Evolutionary conservation across 1,140 invertebrate genomes (phyloP).

Genomic region (Drosophila quadrilineata): DNA sequence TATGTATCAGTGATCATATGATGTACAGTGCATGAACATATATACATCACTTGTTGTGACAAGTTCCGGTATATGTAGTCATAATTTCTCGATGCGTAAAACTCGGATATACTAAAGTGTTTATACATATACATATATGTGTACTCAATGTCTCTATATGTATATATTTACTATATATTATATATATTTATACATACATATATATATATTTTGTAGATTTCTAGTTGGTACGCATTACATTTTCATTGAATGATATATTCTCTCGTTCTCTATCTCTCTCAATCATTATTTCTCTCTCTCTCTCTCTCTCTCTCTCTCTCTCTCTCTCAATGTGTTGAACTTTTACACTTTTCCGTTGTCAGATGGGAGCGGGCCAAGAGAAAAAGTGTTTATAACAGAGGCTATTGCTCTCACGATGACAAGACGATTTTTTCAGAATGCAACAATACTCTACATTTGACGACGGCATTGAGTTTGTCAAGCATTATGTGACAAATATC

Average conservation of each 20-base stretch:
- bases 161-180: too few species aligned
- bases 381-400: conserved; percentile 67
- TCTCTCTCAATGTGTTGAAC: conserved; percentile 41
- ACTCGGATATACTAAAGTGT: conserved; percentile 4
- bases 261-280: not conserved
- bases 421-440: conserved; percentile 55
- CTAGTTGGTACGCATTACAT: conserved; percentile 18
- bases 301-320: conserved; percentile 2
- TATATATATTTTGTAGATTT: conserved; percentile 23
- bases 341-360: conserved; percentile 65
- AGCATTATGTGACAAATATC: too few species aligned
- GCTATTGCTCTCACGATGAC: conserved; percentile 71
- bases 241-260: conserved; percentile 14
- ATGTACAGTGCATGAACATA: conserved; percentile 14
- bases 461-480: not conserved
- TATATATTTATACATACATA: not conserved
- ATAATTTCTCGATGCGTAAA: conserved; percentile 44
- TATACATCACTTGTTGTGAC: conserved; percentile 37
- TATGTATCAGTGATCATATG: too few species aligned
- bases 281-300: too few species aligned
- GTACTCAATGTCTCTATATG: not conserved
- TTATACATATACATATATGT: conserved; percentile 1
- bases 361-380: conserved; percentile 49
- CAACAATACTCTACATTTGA: conserved; percentile 34
- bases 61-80: conserved; percentile 49